Percentiles rank a stretch among this genome's conserved stretches.
These are phyloP conservation scores for Calameuta pallipes DNA, from an alignment of 2,888 invertebrate species.

Conservation along the genomic window DNA sequence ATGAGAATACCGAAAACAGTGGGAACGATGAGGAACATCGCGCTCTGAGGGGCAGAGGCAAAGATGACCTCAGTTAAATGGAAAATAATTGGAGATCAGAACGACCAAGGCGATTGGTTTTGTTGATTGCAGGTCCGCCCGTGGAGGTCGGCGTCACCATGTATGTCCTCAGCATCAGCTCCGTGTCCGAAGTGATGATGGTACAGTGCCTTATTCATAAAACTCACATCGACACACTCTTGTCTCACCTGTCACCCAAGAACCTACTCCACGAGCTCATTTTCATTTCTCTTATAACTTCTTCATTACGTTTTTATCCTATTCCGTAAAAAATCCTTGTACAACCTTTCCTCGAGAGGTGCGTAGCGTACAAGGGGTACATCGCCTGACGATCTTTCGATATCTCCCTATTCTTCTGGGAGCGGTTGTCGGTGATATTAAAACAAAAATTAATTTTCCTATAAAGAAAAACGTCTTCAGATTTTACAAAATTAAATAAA, in stretches of 20 bases:
- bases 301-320: background rate
- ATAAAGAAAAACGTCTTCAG: background rate
- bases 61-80: constrained; percentile 12
- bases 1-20: background rate
- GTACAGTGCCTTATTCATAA: constrained; percentile 70
- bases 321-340: background rate
- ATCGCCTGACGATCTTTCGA: background rate
- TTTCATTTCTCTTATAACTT: background rate
- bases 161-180: constrained; percentile 98
- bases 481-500: background rate
- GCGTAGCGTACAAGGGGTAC: background rate
- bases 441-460: background rate
- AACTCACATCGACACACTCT: constrained; percentile 26
- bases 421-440: background rate
- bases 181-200: constrained; percentile 98
- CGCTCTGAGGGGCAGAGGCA: constrained; percentile 24
- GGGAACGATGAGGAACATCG: background rate
- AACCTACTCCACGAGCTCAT: background rate
- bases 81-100: constrained; percentile 43
- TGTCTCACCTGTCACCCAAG: background rate
- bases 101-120: constrained; percentile 57
- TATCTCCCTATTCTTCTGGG: background rate
- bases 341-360: background rate
- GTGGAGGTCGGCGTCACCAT: constrained; percentile 98
- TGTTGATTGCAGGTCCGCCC: constrained; percentile 89